Percentiles rank a stretch among this genome's conserved stretches.
Conservation (phyloP, 92 coral and sea anemone species). For the Epizoanthus scotinus region DNA sequence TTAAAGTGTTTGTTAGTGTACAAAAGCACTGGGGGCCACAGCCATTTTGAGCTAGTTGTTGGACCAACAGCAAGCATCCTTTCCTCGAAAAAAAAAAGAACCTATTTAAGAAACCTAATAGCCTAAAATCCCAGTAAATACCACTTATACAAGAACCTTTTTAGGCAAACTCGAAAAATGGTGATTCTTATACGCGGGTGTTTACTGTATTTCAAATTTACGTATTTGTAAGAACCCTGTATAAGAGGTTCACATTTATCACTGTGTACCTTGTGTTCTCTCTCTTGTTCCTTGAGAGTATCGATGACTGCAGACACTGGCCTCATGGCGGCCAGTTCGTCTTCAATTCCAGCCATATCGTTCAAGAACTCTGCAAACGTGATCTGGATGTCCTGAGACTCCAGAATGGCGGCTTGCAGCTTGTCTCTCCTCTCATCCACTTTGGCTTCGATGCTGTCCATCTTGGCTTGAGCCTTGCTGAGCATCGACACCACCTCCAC, state of each 20-base stretch:
- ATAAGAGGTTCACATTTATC: not conserved
- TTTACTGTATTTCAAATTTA: too few relatives aligned
- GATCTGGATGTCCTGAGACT: slow-evolving; percentile 88
- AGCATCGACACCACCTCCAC: slow-evolving; percentile 78
- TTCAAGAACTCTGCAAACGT: slow-evolving; percentile 89
- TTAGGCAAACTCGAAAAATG: too few relatives aligned
- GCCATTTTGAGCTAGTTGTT: too few relatives aligned
- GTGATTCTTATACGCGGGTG: too few relatives aligned
- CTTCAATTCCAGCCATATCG: slow-evolving; percentile 89
- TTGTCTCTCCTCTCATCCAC: slow-evolving; percentile 88
- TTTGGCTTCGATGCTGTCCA: slow-evolving; percentile 78
- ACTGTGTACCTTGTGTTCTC: slow-evolving; percentile 77
- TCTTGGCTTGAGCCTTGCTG: slow-evolving; percentile 86
- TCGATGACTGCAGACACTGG: slow-evolving; percentile 93
- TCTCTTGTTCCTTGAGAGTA: slow-evolving; percentile 92
- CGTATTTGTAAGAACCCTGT: not conserved
- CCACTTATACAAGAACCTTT: too few relatives aligned
- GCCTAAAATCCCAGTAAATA: too few relatives aligned
- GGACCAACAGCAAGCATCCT: too few relatives aligned
- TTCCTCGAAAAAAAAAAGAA: too few relatives aligned
- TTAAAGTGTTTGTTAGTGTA: too few relatives aligned
- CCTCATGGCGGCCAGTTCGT: slow-evolving; percentile 90
- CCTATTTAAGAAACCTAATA: too few relatives aligned
- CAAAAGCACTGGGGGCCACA: too few relatives aligned
- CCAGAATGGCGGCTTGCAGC: slow-evolving; percentile 77